Evolutionary conservation across 2,113 vertebrate species (phyloP).

Genomic region (Pagrus major): DNA sequence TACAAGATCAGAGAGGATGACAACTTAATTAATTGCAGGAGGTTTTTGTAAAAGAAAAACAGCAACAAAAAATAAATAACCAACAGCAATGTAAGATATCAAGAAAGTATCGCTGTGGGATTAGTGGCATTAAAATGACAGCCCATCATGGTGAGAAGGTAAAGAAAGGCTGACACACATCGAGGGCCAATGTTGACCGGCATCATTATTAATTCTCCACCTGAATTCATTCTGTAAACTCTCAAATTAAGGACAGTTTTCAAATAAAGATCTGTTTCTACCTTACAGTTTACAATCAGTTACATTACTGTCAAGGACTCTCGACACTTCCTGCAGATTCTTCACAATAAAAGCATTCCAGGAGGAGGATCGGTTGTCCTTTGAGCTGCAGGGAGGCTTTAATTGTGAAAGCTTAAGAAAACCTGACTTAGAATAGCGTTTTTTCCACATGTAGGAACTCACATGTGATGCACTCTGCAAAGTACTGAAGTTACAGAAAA

Average conservation of each 20-base stretch:
- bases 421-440: too few relatives aligned
- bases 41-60: neutral
- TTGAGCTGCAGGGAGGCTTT: too few relatives aligned
- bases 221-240: neutral
- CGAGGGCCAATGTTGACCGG: neutral
- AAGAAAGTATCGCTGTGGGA: neutral
- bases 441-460: too few relatives aligned
- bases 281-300: too few relatives aligned
- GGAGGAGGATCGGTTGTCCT: too few relatives aligned
- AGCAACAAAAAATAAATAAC: too few relatives aligned
- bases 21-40: constrained; percentile 3
- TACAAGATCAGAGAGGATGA: neutral
- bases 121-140: neutral
- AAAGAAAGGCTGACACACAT: neutral
- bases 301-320: too few relatives aligned
- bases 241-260: neutral
- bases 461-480: too few relatives aligned
- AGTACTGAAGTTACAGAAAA: too few relatives aligned
- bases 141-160: neutral
- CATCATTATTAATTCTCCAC: neutral
- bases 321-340: too few relatives aligned
- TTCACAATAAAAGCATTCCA: too few relatives aligned
- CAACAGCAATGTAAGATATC: neutral
- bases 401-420: too few relatives aligned
- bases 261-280: neutral